Evolutionary conservation across 1,140 invertebrate species (phyloP).

Genomic region (Hyles vespertilio): DNA sequence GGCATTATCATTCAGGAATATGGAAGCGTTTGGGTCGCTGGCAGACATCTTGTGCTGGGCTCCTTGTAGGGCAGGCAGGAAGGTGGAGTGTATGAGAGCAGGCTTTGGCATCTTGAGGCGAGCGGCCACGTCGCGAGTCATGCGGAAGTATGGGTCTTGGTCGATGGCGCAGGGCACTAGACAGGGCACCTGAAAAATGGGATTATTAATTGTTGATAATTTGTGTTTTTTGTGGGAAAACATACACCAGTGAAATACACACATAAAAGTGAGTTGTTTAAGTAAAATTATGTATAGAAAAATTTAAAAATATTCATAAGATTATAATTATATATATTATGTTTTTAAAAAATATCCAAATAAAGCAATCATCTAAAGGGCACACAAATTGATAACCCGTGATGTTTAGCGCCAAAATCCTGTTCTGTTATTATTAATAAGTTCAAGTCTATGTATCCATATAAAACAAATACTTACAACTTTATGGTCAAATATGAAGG

Average conservation of each 20-base stretch:
- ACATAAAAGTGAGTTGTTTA: too few relatives aligned
- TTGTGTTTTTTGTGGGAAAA: too few relatives aligned
- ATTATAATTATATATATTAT: too few relatives aligned
- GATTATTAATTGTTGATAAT: background rate
- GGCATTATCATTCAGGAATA: constrained; percentile 95
- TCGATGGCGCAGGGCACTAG: constrained; percentile 99
- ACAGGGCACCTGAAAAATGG: constrained; percentile 79
- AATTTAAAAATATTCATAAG: background rate
- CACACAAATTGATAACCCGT: too few relatives aligned
- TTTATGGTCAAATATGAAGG: constrained; percentile 92
- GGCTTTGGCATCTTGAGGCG: constrained; percentile 92
- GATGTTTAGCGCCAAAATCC: too few relatives aligned
- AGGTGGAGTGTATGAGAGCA: constrained; percentile 94
- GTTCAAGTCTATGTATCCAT: too few relatives aligned
- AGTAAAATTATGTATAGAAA: background rate
- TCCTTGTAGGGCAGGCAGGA: constrained; percentile 97
- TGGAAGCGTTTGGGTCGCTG: constrained; percentile 94
- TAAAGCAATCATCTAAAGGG: too few relatives aligned
- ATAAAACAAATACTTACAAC: constrained; percentile 40
- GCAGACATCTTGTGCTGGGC: constrained; percentile 99
- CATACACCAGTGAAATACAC: too few relatives aligned
- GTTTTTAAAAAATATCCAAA: too few relatives aligned
- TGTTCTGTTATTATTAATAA: too few relatives aligned
- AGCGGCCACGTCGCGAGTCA: constrained; percentile 98
- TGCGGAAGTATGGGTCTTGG: constrained; percentile 99